phyloP scores from a whole-genome alignment of 2,113 vertebrate genomes.

The Malurus cyaneus region DNA sequence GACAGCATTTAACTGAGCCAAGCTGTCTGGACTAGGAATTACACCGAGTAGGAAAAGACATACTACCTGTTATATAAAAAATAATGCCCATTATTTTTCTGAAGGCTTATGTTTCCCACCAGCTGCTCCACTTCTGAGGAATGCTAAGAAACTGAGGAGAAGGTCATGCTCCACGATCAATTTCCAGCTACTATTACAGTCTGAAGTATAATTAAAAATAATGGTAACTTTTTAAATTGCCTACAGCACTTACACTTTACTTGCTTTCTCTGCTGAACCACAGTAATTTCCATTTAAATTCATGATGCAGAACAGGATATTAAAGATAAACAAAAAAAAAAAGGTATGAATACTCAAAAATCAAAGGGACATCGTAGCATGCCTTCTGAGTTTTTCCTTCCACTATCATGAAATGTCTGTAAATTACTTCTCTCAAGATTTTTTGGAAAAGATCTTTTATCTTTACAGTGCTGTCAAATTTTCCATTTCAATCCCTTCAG shows the following conservation, averaged over 20 bases:
- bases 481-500: background rate
- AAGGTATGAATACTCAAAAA: background rate
- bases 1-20: background rate
- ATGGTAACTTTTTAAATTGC: background rate
- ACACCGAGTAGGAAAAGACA: background rate
- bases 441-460: background rate
- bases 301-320: background rate
- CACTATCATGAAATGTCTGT: background rate
- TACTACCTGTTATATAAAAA: background rate
- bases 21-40: background rate
- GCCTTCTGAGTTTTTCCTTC: background rate
- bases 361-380: background rate
- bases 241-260: background rate
- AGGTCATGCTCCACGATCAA: background rate
- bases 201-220: background rate
- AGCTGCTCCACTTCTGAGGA: background rate
- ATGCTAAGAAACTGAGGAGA: background rate
- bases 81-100: background rate
- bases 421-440: background rate
- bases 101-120: background rate
- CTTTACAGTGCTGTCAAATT: background rate
- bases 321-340: background rate
- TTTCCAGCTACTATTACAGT: background rate
- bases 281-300: background rate
- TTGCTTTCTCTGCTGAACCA: background rate